phyloP scores from a whole-genome alignment of 2,113 vertebrate species.

The Phyllostomus discolor region DNA sequence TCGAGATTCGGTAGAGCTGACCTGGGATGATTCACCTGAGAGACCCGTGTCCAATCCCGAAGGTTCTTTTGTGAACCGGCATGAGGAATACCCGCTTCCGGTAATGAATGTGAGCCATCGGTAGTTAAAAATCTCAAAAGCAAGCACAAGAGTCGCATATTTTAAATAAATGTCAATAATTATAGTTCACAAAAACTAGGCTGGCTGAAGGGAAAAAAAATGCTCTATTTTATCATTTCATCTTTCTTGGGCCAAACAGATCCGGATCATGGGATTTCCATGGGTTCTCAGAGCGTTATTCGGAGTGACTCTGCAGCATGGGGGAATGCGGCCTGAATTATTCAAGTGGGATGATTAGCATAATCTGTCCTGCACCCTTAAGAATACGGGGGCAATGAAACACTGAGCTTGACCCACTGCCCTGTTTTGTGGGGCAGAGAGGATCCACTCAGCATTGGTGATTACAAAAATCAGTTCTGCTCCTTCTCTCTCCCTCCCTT shows the following conservation, averaged over 20 bases:
- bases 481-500: not conserved
- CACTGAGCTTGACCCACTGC: constrained; percentile 37
- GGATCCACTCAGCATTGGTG: not conserved
- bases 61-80: not conserved
- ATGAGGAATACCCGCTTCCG: not conserved
- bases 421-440: constrained; percentile 30
- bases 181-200: not conserved
- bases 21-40: not conserved
- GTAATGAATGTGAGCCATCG: not conserved
- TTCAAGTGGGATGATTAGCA: constrained; percentile 46
- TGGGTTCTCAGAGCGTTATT: not conserved
- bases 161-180: not conserved
- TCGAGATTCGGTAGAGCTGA: not conserved
- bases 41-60: not conserved
- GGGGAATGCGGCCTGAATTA: constrained; percentile 29
- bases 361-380: constrained; percentile 43
- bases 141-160: not conserved
- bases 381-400: constrained; percentile 51
- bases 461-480: not conserved
- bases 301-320: not conserved
- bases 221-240: not conserved
- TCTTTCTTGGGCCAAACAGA: not conserved
- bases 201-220: not conserved
- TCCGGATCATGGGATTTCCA: not conserved
- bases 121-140: constrained; percentile 24